These are phyloP conservation scores for Phengaris arion DNA, from an alignment of 2,888 invertebrate genomes.

Conservation along the genomic window DNA sequence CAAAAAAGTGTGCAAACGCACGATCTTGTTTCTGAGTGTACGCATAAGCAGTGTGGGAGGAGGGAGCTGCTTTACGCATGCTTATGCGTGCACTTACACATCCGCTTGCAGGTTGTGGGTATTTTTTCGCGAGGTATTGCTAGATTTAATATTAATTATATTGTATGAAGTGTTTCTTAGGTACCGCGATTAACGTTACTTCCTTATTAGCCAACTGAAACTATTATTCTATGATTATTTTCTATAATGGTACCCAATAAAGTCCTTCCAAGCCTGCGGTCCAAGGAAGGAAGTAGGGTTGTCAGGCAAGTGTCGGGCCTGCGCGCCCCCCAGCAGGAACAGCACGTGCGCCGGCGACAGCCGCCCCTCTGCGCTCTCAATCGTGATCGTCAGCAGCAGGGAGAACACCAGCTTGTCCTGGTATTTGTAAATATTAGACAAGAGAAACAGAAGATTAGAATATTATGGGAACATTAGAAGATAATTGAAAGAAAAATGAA, in stretches of 20 bases:
- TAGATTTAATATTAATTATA: no score
- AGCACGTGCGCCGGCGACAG: constrained; percentile 86
- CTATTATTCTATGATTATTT: not conserved
- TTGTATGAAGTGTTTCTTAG: no score
- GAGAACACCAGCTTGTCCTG: constrained; percentile 95
- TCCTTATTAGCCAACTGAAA: no score
- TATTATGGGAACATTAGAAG: not conserved
- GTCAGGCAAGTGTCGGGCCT: constrained; percentile 53
- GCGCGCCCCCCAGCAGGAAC: constrained; percentile 92
- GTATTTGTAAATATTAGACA: not conserved
- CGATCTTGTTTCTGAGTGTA: no score
- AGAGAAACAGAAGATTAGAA: not conserved
- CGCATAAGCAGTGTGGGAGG: no score
- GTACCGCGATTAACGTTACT: no score
- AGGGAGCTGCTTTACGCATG: no score
- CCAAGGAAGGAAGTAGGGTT: constrained; percentile 66
- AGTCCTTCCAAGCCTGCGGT: constrained; percentile 66
- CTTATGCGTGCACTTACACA: no score
- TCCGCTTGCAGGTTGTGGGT: no score
- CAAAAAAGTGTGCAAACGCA: no score
- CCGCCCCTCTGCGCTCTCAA: constrained; percentile 80
- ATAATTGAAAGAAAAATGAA: no score
- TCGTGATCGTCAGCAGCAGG: constrained; percentile 85
- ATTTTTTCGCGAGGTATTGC: no score
- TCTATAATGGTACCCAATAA: constrained; percentile 56